Evolutionary conservation across 2,797 vertebrate species (phyloP).

Genomic region (Sebastes ruberrimus): DNA sequence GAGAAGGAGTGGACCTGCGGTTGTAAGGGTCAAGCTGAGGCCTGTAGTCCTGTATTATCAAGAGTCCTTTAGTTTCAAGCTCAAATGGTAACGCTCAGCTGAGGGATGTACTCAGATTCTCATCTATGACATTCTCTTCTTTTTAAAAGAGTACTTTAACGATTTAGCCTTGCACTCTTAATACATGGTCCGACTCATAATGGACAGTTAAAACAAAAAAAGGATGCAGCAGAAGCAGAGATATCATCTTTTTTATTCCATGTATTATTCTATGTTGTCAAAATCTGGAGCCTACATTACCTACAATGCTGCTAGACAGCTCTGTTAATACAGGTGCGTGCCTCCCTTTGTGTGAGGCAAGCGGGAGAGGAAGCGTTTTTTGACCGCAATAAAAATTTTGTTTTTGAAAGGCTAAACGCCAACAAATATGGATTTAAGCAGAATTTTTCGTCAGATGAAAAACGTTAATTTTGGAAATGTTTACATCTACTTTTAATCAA

Average conservation of each 20-base stretch:
- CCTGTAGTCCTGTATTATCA: constrained; percentile 23
- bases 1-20: constrained; percentile 22
- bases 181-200: not conserved
- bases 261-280: not conserved
- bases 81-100: constrained; percentile 11
- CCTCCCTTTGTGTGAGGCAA: no score
- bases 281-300: not conserved
- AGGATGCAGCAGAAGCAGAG: not conserved
- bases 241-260: not conserved
- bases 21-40: constrained; percentile 35
- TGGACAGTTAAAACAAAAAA: not conserved
- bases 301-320: not conserved
- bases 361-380: no score
- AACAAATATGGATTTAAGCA: no score
- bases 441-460: no score
- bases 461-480: no score
- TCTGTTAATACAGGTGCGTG: no score
- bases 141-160: not conserved
- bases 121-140: constrained; percentile 7
- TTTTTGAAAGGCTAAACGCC: no score
- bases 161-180: not conserved
- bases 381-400: no score
- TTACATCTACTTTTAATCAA: no score
- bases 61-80: constrained; percentile 36
- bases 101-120: constrained; percentile 32